Evolutionary conservation across 1,140 invertebrate species (phyloP).

Genomic region (Formica selysi): DNA sequence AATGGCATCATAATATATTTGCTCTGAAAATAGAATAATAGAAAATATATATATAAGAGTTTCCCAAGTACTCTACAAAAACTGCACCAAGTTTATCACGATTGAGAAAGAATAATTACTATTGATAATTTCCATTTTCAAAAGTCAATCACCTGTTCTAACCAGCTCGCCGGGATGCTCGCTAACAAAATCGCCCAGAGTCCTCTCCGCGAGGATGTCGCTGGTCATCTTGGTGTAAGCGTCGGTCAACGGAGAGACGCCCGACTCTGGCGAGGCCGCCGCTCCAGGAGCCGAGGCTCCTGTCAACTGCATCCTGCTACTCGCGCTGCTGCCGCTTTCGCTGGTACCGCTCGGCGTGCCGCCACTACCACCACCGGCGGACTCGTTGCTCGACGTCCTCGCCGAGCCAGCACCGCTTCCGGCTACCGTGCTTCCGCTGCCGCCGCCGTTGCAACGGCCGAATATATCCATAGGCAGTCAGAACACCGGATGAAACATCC

Average conservation of each 20-base stretch:
- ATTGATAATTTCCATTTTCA: background rate
- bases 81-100: background rate
- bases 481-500: slow-evolving; percentile 83
- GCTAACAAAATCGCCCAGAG: slow-evolving; percentile 95
- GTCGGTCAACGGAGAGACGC: slow-evolving; percentile 90
- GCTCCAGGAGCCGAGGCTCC: slow-evolving; percentile 85
- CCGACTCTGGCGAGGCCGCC: slow-evolving; percentile 85
- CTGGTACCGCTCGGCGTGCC: slow-evolving; percentile 68
- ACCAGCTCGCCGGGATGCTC: slow-evolving; percentile 97
- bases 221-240: slow-evolving; percentile 96
- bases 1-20: too few relatives aligned
- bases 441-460: slow-evolving; percentile 84
- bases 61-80: background rate
- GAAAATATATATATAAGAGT: background rate
- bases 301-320: slow-evolving; percentile 85
- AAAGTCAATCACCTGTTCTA: slow-evolving; percentile 90
- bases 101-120: slow-evolving; percentile 16
- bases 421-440: slow-evolving; percentile 80
- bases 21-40: too few relatives aligned
- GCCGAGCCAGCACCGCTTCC: slow-evolving; percentile 77
- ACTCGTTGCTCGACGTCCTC: slow-evolving; percentile 75
- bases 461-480: slow-evolving; percentile 87
- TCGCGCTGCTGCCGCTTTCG: slow-evolving; percentile 72
- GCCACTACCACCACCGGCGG: slow-evolving; percentile 75
- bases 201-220: slow-evolving; percentile 94